Evolutionary conservation across 2,888 invertebrate genomes (phyloP).

Genomic region (Nasonia oneida): DNA sequence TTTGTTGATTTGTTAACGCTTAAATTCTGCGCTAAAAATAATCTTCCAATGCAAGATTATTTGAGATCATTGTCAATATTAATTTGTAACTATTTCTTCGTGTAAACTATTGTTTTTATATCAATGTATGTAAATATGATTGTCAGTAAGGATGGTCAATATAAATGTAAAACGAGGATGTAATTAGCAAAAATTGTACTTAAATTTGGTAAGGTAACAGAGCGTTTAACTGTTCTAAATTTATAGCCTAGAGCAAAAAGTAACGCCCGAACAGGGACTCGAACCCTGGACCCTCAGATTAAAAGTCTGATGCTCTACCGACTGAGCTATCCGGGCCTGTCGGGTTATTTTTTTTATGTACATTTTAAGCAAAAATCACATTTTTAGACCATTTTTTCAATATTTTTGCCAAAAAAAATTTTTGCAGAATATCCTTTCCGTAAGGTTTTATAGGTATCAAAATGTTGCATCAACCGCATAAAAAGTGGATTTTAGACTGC

Average conservation of each 20-base stretch:
- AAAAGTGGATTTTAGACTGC: too few relatives aligned
- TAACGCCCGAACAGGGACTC: constrained; percentile 57
- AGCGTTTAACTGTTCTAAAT: neutral
- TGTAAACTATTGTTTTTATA: neutral
- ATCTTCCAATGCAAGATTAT: too few relatives aligned
- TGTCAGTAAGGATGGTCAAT: neutral
- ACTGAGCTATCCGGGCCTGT: constrained; percentile 67
- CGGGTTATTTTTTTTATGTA: neutral
- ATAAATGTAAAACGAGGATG: neutral
- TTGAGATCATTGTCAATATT: too few relatives aligned
- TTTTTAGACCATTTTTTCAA: neutral
- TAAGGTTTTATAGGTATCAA: neutral
- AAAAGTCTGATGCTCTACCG: constrained; percentile 68
- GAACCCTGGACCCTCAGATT: constrained; percentile 59
- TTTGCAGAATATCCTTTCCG: neutral
- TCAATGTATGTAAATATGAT: neutral
- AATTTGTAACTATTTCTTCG: neutral
- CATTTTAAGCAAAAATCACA: neutral
- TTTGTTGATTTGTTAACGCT: neutral
- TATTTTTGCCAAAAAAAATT: neutral
- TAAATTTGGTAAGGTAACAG: constrained; percentile 20
- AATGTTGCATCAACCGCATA: too few relatives aligned
- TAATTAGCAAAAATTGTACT: neutral
- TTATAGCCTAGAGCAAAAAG: constrained; percentile 30
- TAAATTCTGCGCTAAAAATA: neutral